Percentiles rank a stretch among this genome's conserved stretches.
phyloP scores from a whole-genome alignment of 2,797 vertebrate species.

The Lepus oiostolus region DNA sequence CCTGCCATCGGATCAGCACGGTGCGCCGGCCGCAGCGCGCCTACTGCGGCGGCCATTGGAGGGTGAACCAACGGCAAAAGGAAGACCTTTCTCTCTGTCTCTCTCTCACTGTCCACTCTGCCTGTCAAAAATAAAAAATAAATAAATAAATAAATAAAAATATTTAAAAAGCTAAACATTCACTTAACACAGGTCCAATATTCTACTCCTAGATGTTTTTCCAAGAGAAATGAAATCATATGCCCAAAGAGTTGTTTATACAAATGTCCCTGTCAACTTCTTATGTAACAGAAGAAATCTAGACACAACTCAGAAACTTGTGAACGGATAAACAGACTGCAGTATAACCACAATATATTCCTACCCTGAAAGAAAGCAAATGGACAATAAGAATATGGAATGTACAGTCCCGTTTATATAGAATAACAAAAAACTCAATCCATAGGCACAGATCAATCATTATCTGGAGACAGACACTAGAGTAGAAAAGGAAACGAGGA shows the following conservation, averaged over 20 bases:
- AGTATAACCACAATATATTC: background rate
- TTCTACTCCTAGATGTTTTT: background rate
- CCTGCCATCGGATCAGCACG: no score
- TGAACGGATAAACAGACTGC: background rate
- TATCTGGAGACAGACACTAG: background rate
- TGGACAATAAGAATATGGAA: background rate
- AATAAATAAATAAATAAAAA: no score
- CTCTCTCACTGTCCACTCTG: no score
- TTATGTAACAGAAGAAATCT: background rate
- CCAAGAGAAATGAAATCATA: background rate
- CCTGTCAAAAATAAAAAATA: no score
- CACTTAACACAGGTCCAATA: background rate
- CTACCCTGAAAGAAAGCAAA: background rate
- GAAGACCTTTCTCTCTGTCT: no score
- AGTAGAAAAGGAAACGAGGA: background rate
- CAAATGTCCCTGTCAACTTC: background rate
- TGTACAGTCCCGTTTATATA: background rate
- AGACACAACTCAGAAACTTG: background rate
- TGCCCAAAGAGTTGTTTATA: background rate
- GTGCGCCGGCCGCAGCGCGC: no score
- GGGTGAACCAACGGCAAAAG: no score
- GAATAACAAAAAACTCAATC: constrained; percentile 14
- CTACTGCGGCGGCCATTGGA: no score
- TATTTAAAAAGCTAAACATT: constrained; percentile 15
- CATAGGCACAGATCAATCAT: background rate